Percentiles rank a stretch among this genome's conserved stretches.
phyloP scores from a whole-genome alignment of 2,797 vertebrate species.

The Ctenochaetus hawaiiensis region DNA sequence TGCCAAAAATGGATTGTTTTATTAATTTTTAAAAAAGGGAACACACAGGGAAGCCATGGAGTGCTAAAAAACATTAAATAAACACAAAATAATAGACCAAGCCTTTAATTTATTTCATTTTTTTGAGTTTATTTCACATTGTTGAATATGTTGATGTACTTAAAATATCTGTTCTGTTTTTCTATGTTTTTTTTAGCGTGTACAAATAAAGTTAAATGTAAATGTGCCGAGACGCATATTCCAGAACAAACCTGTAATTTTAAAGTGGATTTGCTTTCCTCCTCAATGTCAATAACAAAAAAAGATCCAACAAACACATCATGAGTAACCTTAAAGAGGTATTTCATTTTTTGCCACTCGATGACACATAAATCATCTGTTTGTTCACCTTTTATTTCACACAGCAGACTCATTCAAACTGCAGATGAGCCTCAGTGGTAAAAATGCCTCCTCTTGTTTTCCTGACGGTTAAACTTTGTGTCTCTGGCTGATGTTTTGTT shows the following conservation, averaged over 20 bases:
- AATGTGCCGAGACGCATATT: background rate
- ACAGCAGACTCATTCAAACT: conserved; percentile 21
- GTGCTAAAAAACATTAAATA: too few species aligned
- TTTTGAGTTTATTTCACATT: too few species aligned
- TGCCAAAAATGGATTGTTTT: too few species aligned
- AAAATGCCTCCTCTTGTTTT: conserved; percentile 49
- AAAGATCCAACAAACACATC: conserved; percentile 5
- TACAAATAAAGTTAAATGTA: background rate
- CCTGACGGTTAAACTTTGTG: conserved; percentile 35
- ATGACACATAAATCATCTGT: background rate
- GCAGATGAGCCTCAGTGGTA: conserved; percentile 34
- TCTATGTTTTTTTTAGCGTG: too few species aligned
- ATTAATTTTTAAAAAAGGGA: too few species aligned
- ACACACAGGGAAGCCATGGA: too few species aligned
- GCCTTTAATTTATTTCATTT: too few species aligned
- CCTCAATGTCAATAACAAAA: background rate
- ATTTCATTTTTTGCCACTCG: conserved; percentile 25
- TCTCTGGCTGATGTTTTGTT: conserved; percentile 60
- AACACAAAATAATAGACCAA: too few species aligned
- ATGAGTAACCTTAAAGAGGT: conserved; percentile 20
- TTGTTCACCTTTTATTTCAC: background rate
- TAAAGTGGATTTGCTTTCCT: background rate
- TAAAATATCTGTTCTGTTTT: too few species aligned
- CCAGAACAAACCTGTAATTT: conserved; percentile 22
- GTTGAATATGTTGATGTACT: too few species aligned